Evolutionary conservation across 2,797 vertebrate species (phyloP).

Genomic region (Gymnothorax javanicus): DNA sequence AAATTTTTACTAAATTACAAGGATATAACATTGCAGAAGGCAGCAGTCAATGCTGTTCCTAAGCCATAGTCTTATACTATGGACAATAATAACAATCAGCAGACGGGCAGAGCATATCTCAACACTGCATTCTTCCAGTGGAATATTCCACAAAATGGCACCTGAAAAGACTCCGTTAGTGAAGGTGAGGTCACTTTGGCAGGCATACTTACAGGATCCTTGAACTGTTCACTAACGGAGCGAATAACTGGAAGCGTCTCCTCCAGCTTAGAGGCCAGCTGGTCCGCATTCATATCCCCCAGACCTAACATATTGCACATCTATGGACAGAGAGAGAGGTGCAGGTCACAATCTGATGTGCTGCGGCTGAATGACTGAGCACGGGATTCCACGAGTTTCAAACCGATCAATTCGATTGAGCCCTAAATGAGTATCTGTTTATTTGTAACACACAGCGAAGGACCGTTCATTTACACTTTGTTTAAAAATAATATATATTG

Average conservation of each 20-base stretch:
- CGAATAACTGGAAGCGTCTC: conserved; percentile 94
- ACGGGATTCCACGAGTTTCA: neutral
- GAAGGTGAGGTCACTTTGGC: neutral
- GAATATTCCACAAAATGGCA: no score
- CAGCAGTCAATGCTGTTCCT: no score
- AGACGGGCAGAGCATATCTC: no score
- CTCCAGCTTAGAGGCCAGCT: conserved; percentile 92
- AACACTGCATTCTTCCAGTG: no score
- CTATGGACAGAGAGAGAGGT: conserved; percentile 57
- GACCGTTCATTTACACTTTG: neutral
- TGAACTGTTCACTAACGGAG: conserved; percentile 96
- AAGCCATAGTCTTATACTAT: no score
- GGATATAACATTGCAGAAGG: no score
- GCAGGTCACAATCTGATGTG: neutral
- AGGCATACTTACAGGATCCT: conserved; percentile 83
- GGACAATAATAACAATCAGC: no score
- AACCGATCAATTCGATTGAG: neutral
- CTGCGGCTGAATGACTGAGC: neutral
- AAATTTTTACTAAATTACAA: no score
- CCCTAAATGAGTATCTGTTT: neutral
- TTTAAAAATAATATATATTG: neutral
- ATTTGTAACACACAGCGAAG: neutral
- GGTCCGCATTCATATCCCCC: conserved; percentile 96
- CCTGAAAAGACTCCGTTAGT: no score
- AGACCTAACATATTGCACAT: conserved; percentile 97